These are phyloP conservation scores for Spilogale gracilis DNA, from an alignment of 2,113 vertebrate genomes.

Conservation along the genomic window DNA sequence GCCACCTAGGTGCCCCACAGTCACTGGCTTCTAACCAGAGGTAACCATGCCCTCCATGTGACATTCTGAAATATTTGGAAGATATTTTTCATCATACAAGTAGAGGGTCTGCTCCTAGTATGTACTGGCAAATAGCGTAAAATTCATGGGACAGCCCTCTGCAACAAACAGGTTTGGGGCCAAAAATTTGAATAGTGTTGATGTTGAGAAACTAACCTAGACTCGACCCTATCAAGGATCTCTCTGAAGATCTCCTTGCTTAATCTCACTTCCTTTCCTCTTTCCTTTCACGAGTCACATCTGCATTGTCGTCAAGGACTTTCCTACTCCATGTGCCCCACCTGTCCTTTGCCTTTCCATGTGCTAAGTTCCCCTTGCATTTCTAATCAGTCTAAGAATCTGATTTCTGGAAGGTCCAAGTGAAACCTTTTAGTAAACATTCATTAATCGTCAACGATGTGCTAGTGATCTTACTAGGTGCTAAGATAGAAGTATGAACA, in stretches of 20 bases:
- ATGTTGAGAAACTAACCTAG: background rate
- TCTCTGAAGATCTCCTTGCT: background rate
- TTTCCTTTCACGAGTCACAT: background rate
- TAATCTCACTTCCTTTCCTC: background rate
- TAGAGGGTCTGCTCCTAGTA: background rate
- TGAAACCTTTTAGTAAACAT: background rate
- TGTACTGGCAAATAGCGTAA: background rate
- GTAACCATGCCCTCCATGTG: too few species aligned
- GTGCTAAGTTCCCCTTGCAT: background rate
- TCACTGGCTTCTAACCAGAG: background rate
- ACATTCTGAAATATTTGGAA: background rate
- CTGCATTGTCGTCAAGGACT: accelerated
- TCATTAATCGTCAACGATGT: background rate
- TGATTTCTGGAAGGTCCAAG: background rate
- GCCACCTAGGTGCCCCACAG: too few species aligned
- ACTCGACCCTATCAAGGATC: background rate
- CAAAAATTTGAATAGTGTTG: background rate
- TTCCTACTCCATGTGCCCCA: background rate
- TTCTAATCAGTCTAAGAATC: background rate
- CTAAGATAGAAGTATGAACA: background rate
- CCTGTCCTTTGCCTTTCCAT: background rate
- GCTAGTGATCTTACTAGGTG: background rate
- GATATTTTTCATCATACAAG: background rate
- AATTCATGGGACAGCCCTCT: background rate
- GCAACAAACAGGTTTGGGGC: background rate